A percentile compares a stretch with the other conserved stretches of the same genome.
phyloP scores from a whole-genome alignment of 1,140 invertebrate genomes.

The Mycetomoellerius zeteki region DNA sequence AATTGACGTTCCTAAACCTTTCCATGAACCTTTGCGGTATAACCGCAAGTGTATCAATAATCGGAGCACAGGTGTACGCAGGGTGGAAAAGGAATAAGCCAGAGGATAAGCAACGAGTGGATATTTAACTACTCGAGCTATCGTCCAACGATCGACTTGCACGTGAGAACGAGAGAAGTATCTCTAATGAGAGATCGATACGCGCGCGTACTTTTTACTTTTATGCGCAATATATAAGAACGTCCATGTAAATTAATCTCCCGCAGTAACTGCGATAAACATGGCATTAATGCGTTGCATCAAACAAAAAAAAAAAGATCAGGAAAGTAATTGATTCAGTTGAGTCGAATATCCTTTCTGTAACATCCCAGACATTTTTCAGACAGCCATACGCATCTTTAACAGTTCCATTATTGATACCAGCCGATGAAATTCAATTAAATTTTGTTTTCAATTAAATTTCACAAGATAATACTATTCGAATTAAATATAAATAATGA shows the following conservation, averaged over 20 bases:
- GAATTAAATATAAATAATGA: not conserved
- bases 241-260: not conserved
- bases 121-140: constrained; percentile 72
- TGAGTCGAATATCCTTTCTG: not conserved
- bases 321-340: not conserved
- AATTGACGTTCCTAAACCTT: not conserved
- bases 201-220: constrained; percentile 20
- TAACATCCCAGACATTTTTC: not conserved
- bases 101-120: constrained; percentile 62
- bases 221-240: not conserved
- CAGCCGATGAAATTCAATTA: not conserved
- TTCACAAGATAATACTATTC: not conserved
- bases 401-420: not conserved
- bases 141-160: constrained; percentile 72
- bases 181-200: constrained; percentile 67
- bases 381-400: not conserved
- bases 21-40: constrained; percentile 34
- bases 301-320: not conserved
- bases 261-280: not conserved
- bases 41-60: constrained; percentile 42
- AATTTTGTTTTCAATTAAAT: not conserved
- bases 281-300: not conserved
- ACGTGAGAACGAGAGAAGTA: constrained; percentile 62
- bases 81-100: constrained; percentile 22
- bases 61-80: constrained; percentile 59